Percentiles rank a stretch among this genome's conserved stretches.
phyloP scores from a whole-genome alignment of 2,113 vertebrate species.

The Mirza zaza region DNA sequence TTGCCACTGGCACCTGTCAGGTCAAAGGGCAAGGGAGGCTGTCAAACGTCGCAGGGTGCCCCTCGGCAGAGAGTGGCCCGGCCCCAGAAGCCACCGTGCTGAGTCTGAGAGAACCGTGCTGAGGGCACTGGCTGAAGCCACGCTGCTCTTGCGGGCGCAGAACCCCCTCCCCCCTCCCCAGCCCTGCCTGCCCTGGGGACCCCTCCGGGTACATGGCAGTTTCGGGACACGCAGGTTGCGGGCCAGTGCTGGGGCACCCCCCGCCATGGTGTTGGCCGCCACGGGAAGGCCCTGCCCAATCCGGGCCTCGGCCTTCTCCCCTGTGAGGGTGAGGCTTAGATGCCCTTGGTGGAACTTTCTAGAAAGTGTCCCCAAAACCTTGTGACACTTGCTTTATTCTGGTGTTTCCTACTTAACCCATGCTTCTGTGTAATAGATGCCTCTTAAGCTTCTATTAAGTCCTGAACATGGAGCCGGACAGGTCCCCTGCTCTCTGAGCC shows the following conservation, averaged over 20 bases:
- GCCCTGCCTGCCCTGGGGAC: neutral
- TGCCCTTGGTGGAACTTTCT: neutral
- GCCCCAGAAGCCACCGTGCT: neutral
- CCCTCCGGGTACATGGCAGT: neutral
- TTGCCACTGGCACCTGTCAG: neutral
- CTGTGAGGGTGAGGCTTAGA: neutral
- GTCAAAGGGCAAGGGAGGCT: neutral
- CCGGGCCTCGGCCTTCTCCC: neutral
- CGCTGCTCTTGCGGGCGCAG: neutral
- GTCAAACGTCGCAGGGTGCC: neutral
- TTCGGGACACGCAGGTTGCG: neutral
- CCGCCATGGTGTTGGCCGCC: neutral
- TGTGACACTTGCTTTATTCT: neutral
- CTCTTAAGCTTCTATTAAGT: neutral
- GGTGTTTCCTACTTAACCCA: neutral
- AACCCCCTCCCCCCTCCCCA: rapidly evolving
- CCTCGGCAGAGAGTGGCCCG: neutral
- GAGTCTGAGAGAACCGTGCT: neutral
- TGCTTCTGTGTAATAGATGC: neutral
- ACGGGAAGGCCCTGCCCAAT: neutral
- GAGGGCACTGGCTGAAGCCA: neutral
- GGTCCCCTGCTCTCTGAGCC: neutral
- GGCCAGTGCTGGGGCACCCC: neutral
- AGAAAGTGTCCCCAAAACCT: neutral
- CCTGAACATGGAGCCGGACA: neutral